A percentile compares a stretch with the other conserved stretches of the same genome.
phyloP scores from a whole-genome alignment of 2,797 vertebrate genomes.

The Alectoris magna region DNA sequence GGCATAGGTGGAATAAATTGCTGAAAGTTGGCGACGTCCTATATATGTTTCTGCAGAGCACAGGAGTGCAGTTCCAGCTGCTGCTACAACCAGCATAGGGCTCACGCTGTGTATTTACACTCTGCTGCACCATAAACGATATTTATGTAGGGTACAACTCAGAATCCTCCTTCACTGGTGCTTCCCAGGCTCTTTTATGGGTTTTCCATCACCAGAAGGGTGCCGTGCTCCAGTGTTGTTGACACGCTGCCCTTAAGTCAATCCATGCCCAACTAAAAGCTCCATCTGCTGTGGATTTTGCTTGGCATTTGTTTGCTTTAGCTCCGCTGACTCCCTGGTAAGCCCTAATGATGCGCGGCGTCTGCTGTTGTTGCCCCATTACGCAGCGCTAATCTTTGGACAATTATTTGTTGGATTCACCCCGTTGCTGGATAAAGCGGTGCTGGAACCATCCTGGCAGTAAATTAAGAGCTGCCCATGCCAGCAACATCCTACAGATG shows the following conservation, averaged over 20 bases:
- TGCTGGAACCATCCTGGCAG: not conserved
- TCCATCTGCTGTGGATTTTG: slow-evolving; percentile 39
- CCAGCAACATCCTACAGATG: not conserved
- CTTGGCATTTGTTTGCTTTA: not conserved
- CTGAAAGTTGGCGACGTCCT: not conserved
- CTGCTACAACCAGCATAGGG: rapidly evolving
- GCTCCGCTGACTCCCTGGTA: slow-evolving; percentile 37
- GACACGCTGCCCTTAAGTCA: slow-evolving; percentile 1
- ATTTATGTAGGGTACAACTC: not conserved
- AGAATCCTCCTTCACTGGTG: not conserved
- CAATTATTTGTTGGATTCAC: slow-evolving; percentile 53
- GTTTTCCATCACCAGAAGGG: not conserved
- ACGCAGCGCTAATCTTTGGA: slow-evolving; percentile 43
- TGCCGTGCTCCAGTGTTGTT: not conserved
- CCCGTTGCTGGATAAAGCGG: not conserved
- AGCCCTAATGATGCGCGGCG: slow-evolving; percentile 64
- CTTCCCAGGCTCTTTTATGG: not conserved
- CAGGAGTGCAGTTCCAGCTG: not conserved
- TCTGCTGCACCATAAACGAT: not conserved
- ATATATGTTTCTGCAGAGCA: not conserved
- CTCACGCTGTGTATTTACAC: not conserved
- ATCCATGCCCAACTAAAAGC: not conserved
- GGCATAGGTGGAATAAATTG: slow-evolving; percentile 49
- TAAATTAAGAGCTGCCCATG: not conserved
- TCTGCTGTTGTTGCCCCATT: slow-evolving; percentile 44